Base-by-base conservation (phyloP, 1,140 invertebrate species). In the Sycophaga agraensis region DNA sequence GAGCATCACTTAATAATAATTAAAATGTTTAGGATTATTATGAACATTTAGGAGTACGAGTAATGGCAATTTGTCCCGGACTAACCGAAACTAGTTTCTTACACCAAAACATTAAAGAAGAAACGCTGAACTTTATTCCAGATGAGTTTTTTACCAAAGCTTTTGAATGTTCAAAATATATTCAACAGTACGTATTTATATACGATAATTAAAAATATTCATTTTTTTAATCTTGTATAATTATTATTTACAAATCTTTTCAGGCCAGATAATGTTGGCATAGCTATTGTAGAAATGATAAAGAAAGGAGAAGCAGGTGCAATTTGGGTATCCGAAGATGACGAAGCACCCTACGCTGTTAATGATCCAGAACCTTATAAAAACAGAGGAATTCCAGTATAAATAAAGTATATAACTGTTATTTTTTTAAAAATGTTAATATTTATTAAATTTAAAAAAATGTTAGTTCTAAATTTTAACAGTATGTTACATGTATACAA, bases 21-120 rank as follows among this genome's bases (percentile, higher is more conserved):
- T n/a, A n/a, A n/a, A n/a, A n/a, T n/a, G n/a, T 43, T 39, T 8
- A 62, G 59, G 54, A 63, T 1, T 54, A 63, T 11, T 43, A 58
- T 16, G 37, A 57, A 26, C 9, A 58, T 31, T 48, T 63, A 8
- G 77, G 72, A 5, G 70, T 80, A 5, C 68, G 74, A 22, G 67
- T 85, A 45, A 70, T 83, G 12, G 75, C 78, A 2, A 70, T 85
- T 17, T 84, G 83, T 56, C 84, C 84, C 0, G 82, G 83, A 8
- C 70, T 81, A 1, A 85, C 84, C 0, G 68, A 66, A 8, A 79
- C 77, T 6, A 60, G 58, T 0, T 58, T 81, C 43, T 24, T 58
- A 0, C 54, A 63, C n/a, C 54, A 51, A 5, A 57, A 63, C 39
- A 21, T 63, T 0, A 57, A 50, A 11, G 46, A 63, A 12, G 61